Conservation (phyloP, 2,888 invertebrate species). For the Entomobrya proxima region DNA sequence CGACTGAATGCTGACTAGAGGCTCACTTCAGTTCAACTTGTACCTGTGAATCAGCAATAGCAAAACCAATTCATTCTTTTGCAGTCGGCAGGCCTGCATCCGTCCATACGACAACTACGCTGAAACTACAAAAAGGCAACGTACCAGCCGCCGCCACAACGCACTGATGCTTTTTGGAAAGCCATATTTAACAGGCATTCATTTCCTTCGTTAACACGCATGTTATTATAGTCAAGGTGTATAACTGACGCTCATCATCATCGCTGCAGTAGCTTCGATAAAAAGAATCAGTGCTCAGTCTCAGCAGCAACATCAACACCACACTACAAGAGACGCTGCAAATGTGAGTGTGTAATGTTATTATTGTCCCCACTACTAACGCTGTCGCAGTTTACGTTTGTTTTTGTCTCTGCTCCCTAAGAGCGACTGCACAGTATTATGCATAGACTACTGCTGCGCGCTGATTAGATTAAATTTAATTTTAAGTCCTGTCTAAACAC, state of each 20-base stretch:
- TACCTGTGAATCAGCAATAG: constrained; percentile 8
- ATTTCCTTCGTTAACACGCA: constrained; percentile 42
- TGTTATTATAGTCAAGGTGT: background rate
- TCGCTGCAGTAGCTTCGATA: background rate
- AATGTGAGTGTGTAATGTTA: background rate
- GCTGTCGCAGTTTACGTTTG: constrained; percentile 1
- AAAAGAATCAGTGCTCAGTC: constrained; percentile 10
- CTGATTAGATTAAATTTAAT: constrained; percentile 16
- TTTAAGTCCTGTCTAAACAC: background rate
- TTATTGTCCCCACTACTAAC: background rate
- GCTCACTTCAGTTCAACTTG: constrained; percentile 20
- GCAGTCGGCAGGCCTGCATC: constrained; percentile 26
- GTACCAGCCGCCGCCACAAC: constrained; percentile 7
- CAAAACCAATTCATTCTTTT: constrained; percentile 9
- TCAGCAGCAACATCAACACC: background rate
- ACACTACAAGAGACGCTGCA: background rate
- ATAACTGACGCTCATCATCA: constrained; percentile 10
- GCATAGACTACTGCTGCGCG: background rate
- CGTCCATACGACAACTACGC: background rate
- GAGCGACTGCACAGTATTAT: background rate
- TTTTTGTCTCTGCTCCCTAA: background rate
- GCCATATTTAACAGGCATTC: constrained; percentile 43
- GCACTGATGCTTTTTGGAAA: constrained; percentile 48
- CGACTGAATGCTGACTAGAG: background rate
- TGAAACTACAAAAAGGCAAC: background rate